Conservation (phyloP, 1,140 invertebrate genomes). For the Musca domestica region DNA sequence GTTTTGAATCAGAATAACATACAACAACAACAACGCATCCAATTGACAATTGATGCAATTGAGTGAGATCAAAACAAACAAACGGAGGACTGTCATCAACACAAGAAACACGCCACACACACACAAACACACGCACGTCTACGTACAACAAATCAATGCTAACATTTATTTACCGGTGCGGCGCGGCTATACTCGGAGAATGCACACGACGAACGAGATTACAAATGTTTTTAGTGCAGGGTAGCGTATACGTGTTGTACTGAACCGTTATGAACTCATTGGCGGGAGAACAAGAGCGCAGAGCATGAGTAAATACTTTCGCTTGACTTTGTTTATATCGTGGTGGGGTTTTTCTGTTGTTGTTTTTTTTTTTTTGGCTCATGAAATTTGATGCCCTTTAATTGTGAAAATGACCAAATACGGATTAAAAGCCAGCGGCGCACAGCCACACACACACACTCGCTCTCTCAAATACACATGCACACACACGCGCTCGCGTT, state of each 20-base stretch:
- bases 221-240: no score
- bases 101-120: neutral
- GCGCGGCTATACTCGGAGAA: no score
- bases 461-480: no score
- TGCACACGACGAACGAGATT: no score
- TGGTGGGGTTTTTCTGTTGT: neutral
- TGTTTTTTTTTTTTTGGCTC: neutral
- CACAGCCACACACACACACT: no score
- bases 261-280: neutral
- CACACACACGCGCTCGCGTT: no score
- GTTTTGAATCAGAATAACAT: neutral
- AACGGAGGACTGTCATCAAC: neutral
- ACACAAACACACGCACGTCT: neutral
- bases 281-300: neutral
- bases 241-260: no score
- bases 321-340: slow-evolving; percentile 16
- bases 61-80: no score
- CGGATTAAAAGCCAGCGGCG: neutral
- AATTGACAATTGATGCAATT: slow-evolving; percentile 3
- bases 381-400: slow-evolving; percentile 28
- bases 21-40: neutral
- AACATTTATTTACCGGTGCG: slow-evolving; percentile 14
- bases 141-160: no score
- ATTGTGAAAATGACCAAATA: slow-evolving; percentile 22
- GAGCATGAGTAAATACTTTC: slow-evolving; percentile 11